Base-by-base conservation (phyloP, 2,113 vertebrate genomes). In the Promerops cafer region DNA sequence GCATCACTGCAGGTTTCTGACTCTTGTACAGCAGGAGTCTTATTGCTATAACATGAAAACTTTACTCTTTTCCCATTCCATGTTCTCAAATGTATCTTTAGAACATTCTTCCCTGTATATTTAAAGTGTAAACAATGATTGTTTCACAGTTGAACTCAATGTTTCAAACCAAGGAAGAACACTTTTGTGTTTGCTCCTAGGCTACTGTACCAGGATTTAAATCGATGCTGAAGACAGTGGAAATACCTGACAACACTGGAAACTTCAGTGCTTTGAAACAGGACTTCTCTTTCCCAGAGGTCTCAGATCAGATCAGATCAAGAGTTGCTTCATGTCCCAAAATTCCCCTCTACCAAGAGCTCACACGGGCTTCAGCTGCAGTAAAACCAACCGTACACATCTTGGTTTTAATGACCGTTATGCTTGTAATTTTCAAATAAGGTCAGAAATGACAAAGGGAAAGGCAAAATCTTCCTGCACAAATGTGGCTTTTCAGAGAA, bases 191-290 rank as follows among this genome's bases (percentile, higher is more conserved):
- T 97, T 96, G 75, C 68, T 87, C 91, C 94, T 87, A 98, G 98
- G 97, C 98, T 79, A 98, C 98, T 10, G 95, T 96, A 27, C 96
- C 97, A 11, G 97, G 97, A 79, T 83, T 89, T 33, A 26, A 71
- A 37, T 90, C 98, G 1, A 27, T 97, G n/a, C 72, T 97, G 95
- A 94, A 95, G 81, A 94, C 89, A 8, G 76, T 98, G 83, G 75
- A 95, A 78, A 83, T 98, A 88, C 77, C 63, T 4, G 33, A 97
- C 60, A 97, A 89, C 19, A 83, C 88, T 9, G 87, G 80, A 44
- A 96, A 97, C 74, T 97, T 97, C 86, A 97, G 95, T 68, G 98
- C 98, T 84, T 76, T 97, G 92, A 97, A 84, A 83, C 92, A 93
- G 13, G 97, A 98, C 91, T 97, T 98, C 90, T 39, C 77, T 54